These are phyloP conservation scores for Orthosia cruda DNA, from an alignment of 2,888 invertebrate species.

Conservation along the genomic window DNA sequence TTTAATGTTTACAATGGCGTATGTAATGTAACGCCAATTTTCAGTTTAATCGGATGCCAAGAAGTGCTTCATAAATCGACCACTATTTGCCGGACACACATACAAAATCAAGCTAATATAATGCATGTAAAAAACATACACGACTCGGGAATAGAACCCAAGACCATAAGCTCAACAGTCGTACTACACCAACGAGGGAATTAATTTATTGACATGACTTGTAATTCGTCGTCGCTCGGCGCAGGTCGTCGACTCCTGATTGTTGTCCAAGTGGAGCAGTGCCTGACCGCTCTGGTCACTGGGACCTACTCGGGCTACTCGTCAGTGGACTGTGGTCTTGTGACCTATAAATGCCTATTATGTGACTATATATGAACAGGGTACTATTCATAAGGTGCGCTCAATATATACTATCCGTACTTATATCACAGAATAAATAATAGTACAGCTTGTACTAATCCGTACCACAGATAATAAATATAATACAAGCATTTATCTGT, in stretches of 20 bases:
- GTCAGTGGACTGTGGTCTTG: not conserved
- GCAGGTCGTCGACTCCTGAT: conserved; percentile 27
- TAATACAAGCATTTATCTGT: too few relatives aligned
- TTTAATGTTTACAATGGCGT: too few relatives aligned
- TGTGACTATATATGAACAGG: not conserved
- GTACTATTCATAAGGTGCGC: not conserved
- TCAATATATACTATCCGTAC: not conserved
- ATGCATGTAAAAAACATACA: too few relatives aligned
- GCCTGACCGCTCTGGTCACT: not conserved
- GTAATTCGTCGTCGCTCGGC: not conserved
- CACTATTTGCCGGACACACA: too few relatives aligned
- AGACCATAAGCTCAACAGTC: too few relatives aligned
- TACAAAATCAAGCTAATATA: too few relatives aligned
- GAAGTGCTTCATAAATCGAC: too few relatives aligned
- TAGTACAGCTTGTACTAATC: not conserved
- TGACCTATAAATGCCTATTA: conserved; percentile 13
- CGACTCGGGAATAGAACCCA: too few relatives aligned
- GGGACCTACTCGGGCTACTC: not conserved
- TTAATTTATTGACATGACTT: not conserved
- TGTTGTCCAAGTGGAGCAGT: conserved; percentile 16
- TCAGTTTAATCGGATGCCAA: too few relatives aligned
- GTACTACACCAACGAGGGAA: too few relatives aligned
- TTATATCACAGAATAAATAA: too few relatives aligned
- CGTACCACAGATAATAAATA: not conserved
- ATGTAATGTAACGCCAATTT: too few relatives aligned